Evolutionary conservation across 1,140 invertebrate species (phyloP).

Genomic region (Diorhabda carinulata): DNA sequence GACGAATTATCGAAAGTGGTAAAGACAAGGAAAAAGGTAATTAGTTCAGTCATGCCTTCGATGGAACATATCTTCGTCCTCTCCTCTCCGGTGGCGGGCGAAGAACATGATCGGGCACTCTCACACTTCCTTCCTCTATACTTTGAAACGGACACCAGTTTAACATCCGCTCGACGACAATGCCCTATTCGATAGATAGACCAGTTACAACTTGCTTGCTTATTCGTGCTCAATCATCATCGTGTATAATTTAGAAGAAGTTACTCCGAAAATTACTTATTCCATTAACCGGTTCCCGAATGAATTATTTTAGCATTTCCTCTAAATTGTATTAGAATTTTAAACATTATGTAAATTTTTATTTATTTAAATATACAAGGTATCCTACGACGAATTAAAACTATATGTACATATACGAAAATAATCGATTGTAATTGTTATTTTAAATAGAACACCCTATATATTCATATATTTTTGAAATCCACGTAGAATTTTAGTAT

Average conservation of each 20-base stretch:
- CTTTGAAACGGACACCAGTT: neutral
- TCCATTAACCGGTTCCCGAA: neutral
- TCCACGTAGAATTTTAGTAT: too few species aligned
- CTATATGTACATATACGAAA: too few species aligned
- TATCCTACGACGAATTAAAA: too few species aligned
- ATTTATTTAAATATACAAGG: too few species aligned
- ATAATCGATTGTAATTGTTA: too few species aligned
- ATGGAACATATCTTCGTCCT: neutral
- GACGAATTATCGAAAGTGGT: neutral
- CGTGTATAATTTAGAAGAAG: neutral
- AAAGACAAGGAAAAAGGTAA: neutral
- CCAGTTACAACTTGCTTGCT: neutral
- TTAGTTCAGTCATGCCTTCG: neutral
- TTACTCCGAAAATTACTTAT: neutral
- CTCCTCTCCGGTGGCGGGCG: neutral
- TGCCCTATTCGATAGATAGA: neutral
- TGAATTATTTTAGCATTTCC: neutral
- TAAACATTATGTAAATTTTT: too few species aligned
- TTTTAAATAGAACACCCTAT: too few species aligned
- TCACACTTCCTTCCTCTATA: neutral
- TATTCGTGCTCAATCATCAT: slow-evolving; percentile 2
- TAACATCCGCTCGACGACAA: neutral
- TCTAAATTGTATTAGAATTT: too few species aligned
- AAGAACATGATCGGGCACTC: slow-evolving; percentile 1
- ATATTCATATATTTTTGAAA: too few species aligned